Base-by-base conservation (phyloP, 2,888 invertebrate genomes). In the Hemicrepidius hirtus region DNA sequence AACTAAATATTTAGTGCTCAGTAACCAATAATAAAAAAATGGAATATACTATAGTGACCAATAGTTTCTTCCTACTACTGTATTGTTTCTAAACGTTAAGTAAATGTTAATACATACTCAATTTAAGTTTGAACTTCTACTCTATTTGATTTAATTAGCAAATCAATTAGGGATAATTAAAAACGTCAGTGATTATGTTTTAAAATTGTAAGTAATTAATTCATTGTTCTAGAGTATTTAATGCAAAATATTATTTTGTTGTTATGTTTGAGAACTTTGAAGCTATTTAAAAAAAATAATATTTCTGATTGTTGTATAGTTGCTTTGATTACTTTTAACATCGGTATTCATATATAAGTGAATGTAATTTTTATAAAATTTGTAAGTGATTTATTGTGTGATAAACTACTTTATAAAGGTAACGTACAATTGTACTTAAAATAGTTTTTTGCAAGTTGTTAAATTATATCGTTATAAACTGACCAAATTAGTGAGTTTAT, bases 301-400 rank as follows among this genome's bases (percentile, higher is more conserved):
- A n/a, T n/a, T 24, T 46, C 46, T 46, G 35, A 46, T 13, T 63
- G 46, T 24, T 46, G 21, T 21, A 41, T 62, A 62, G 59, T 7
- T 16, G 35, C n/a, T 20, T 57, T 57, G 35, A 28, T 57, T 57
- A 37, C 35, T 35, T 57, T 57, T n/a, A 7, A 37, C 35, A 57
- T 57, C 37, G 57, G 37, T 57, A 57, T 18, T 16, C 35, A 49
- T 37, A 55, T 41, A 41, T 59, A 59, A 63, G 50, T 63, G 62
- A 53, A 63, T 63, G 63, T 69, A 69, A 63, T 64, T 68, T 72
- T 72, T 68, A 72, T 68, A 72, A 72, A 63, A 72, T 72, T 72
- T 67, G 55, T 72, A 72, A 72, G 72, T 72, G 72, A 72, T 72
- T 72, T 68, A 72, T 72, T 72, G 68, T 72, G 72, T 72, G 72